Evolutionary conservation across 2,113 vertebrate genomes (phyloP).

Genomic region (Abramis brama): DNA sequence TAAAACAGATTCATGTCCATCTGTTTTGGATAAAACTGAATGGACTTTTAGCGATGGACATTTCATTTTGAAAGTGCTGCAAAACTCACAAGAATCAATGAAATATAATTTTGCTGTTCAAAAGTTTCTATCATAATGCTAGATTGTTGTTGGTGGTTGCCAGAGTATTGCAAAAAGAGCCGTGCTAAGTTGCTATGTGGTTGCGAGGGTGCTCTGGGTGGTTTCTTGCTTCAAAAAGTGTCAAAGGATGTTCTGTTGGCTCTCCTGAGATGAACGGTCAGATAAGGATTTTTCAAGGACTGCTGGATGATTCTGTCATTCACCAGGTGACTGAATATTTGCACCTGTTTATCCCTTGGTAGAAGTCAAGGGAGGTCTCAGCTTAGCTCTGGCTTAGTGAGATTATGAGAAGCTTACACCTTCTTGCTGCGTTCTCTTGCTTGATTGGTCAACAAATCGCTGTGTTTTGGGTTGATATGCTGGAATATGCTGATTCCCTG

Average conservation of each 20-base stretch:
- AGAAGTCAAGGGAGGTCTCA: constrained; percentile 14
- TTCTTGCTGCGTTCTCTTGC: background rate
- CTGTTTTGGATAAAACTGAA: background rate
- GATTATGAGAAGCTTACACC: constrained; percentile 11
- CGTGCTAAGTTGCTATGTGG: background rate
- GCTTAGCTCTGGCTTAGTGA: constrained; percentile 5
- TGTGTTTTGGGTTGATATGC: constrained; percentile 36
- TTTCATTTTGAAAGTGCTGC: background rate
- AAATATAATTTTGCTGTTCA: background rate
- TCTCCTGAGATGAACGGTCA: background rate
- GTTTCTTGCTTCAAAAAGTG: background rate
- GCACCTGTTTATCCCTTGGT: constrained; percentile 1
- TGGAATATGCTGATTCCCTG: constrained; percentile 21
- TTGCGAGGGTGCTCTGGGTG: background rate
- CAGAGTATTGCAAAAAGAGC: background rate
- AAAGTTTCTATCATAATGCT: too few relatives aligned
- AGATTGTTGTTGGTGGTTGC: background rate
- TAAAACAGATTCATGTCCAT: background rate
- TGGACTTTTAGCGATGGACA: background rate
- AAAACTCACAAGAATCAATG: background rate
- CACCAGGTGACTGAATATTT: constrained; percentile 16
- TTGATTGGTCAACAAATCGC: constrained; percentile 10
- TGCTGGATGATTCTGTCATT: background rate
- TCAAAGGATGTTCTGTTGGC: background rate
- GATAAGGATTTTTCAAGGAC: constrained; percentile 1